Percentiles rank a stretch among this genome's conserved stretches.
Evolutionary conservation across 1,140 invertebrate genomes (phyloP).

Genomic region (Drosophila santomea): DNA sequence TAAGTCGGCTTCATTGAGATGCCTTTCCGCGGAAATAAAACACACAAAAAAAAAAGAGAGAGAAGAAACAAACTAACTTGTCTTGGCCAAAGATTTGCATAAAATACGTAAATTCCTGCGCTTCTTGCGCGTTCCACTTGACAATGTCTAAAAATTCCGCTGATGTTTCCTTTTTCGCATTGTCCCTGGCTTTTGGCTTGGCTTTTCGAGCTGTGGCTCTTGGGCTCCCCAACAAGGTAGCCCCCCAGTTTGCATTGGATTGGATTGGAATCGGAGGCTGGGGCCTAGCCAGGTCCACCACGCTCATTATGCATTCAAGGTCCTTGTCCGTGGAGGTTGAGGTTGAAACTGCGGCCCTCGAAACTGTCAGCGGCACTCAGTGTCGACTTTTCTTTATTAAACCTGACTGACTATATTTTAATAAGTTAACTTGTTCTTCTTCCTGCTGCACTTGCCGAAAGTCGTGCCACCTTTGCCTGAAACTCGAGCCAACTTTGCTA

Average conservation of each 20-base stretch:
- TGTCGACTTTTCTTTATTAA: conserved; percentile 78
- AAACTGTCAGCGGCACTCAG: conserved; percentile 69
- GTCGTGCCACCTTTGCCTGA: too few relatives aligned
- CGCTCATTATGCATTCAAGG: conserved; percentile 84
- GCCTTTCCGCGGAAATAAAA: conserved; percentile 48
- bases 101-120: conserved; percentile 73
- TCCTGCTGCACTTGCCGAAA: conserved; percentile 13
- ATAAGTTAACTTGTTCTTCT: conserved; percentile 47
- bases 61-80: conserved; percentile 19
- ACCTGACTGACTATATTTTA: conserved; percentile 75
- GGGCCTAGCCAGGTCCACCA: not conserved
- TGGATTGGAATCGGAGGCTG: conserved; percentile 2
- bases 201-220: not conserved
- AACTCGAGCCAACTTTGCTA: not conserved
- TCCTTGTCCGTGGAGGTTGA: conserved; percentile 68
- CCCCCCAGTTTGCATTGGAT: not conserved
- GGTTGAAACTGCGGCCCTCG: conserved; percentile 60
- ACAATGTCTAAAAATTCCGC: conserved; percentile 78
- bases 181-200: conserved; percentile 37
- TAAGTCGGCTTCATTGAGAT: conserved; percentile 27
- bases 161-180: conserved; percentile 72
- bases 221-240: conserved; percentile 34
- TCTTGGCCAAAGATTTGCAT: conserved; percentile 64
- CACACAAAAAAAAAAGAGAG: conserved; percentile 1
- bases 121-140: conserved; percentile 57